phyloP scores from a whole-genome alignment of 2,797 vertebrate species.

The Stomatorhinus walkeri region DNA sequence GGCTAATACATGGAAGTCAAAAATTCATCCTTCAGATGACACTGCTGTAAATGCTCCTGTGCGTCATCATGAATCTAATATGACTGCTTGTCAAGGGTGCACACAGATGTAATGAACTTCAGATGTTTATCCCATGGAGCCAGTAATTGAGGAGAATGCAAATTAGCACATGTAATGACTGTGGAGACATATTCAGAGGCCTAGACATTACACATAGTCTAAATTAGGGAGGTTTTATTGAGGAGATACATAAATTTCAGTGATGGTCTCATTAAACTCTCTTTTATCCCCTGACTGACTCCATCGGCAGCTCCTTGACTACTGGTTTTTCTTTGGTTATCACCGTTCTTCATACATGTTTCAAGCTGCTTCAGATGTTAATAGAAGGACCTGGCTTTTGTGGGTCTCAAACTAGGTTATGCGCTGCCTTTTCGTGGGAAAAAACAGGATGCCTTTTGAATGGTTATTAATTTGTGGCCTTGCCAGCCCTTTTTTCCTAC shows the following conservation, averaged over 20 bases:
- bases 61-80: neutral
- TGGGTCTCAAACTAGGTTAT: neutral
- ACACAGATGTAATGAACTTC: neutral
- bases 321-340: neutral
- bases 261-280: neutral
- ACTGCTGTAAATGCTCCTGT: neutral
- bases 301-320: neutral
- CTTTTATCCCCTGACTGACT: neutral
- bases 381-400: neutral
- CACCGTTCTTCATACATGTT: neutral
- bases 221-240: slow-evolving; percentile 11
- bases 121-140: neutral
- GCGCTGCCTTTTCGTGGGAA: neutral
- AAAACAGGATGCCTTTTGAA: neutral
- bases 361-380: neutral
- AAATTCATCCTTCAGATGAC: neutral
- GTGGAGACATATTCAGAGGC: neutral
- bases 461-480: neutral
- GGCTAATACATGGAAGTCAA: neutral
- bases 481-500: neutral
- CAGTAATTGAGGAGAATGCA: neutral
- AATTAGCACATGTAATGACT: neutral
- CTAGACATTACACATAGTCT: neutral
- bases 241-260: neutral
- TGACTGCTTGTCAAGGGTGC: neutral